Base-by-base conservation (phyloP, 2,888 invertebrate genomes). In the Baronia brevicornis region DNA sequence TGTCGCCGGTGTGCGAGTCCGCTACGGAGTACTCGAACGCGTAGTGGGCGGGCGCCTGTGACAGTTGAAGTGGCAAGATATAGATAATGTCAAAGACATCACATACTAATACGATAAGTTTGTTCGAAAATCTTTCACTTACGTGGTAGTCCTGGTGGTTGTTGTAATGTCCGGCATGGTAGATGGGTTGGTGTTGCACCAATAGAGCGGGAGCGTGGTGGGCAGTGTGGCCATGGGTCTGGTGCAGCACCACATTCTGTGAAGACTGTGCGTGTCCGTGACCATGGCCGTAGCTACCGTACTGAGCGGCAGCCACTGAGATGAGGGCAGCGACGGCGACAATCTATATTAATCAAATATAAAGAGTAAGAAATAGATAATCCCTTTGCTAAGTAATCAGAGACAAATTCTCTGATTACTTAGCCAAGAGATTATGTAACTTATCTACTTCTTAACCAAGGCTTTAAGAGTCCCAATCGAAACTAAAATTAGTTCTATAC, bases 1-100 rank as follows among this genome's bases (percentile, higher is more conserved):
- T 63, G 55, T 86, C 86, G 7, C 84, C 82, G 9, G 86, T 86
- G 54, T 85, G 84, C 3, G 67, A 60, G 46, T 86, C 86, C 18
- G 48, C 38, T 2, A 65, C 57, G 36, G 50, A 55, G 47, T 65
- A 63, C 20, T 44, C 49, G 35, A 72, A 60, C 10, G 53, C 44
- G 38, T 57, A 60, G 30, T 60, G 57, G 9, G 58, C 54, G 36
- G 73, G 64, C 8, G 74, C 37, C 57, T 56, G 25, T 1, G 19
- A 15, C 3, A 9, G 12, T 13, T 7, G 4, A 29, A 2, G 4
- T 10, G 17, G n/a, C 22, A 25, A n/a, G n/a, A n/a, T n/a, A n/a
- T n/a, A n/a, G n/a, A n/a, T n/a, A n/a, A n/a, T n/a, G n/a, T n/a
- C n/a, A n/a, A n/a, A n/a, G n/a, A n/a, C n/a, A n/a, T n/a, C n/a